Conservation (phyloP, 2,888 invertebrate genomes). For the Andrena hattorfiana region DNA sequence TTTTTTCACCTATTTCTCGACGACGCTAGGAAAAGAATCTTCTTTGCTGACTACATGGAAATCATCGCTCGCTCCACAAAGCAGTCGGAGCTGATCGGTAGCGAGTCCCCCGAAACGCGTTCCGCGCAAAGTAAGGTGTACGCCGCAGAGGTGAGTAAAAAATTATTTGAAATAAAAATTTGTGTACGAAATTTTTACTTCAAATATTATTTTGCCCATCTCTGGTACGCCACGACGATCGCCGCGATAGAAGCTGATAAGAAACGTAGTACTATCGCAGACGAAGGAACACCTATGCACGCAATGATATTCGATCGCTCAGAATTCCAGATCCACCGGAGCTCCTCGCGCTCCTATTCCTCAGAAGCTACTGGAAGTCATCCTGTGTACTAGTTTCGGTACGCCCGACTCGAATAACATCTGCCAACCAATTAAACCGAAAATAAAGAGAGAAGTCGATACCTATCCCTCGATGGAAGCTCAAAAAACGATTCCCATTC, state of each 20-base stretch:
- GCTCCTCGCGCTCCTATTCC: slow-evolving; percentile 7
- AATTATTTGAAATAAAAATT: no score
- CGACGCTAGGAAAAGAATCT: slow-evolving; percentile 48
- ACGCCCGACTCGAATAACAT: not conserved
- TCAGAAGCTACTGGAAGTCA: slow-evolving; percentile 3
- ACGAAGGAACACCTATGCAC: slow-evolving; percentile 16
- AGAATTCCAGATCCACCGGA: slow-evolving; percentile 10
- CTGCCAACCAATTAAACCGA: not conserved
- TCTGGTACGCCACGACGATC: not conserved
- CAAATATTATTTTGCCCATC: no score
- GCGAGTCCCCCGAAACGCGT: slow-evolving; percentile 10
- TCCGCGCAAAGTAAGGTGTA: not conserved
- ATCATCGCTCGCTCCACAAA: not conserved
- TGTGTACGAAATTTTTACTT: no score
- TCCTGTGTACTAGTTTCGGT: slow-evolving; percentile 1
- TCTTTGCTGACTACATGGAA: slow-evolving; percentile 21
- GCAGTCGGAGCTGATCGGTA: slow-evolving; percentile 18
- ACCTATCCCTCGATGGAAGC: not conserved
- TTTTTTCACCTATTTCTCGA: slow-evolving; percentile 52
- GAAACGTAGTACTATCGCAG: slow-evolving; percentile 31
- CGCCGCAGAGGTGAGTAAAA: not conserved
- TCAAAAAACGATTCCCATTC: not conserved
- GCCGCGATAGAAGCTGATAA: slow-evolving; percentile 7
- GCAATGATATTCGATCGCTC: not conserved
- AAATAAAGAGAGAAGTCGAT: not conserved